Base-by-base conservation (phyloP, 2,888 invertebrate species). In the Patella caerulea region DNA sequence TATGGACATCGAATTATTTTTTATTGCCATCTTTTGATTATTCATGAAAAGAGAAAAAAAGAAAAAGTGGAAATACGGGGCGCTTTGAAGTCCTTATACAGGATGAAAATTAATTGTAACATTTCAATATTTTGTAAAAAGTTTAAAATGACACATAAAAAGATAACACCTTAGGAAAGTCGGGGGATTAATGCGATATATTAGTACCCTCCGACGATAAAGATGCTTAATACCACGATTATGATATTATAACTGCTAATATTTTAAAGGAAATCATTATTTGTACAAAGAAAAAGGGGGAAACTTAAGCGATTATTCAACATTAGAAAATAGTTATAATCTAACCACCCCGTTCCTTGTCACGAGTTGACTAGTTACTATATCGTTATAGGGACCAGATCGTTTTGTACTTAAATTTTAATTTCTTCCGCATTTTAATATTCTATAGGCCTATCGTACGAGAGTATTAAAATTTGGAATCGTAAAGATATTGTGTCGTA, bases 201-300 rank as follows among this genome's bases (percentile, higher is more conserved):
- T 65, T 65, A 24, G 19, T 24, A 65, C 65, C 65, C 65, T 24
- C 65, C 24, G 65, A 24, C 65, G 65, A 24, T 65, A 65, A 65
- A 65, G 65, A 65, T 24, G 14, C 24, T 65, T 24, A 65, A 24
- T 24, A 11, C 65, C 65, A 19, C 19, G 24, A 24, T 65, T 65
- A 65, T 24, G 19, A 19, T 12, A 65, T 65, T 24, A 24, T 65
- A 65, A 14, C 24, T 65, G 19, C 11, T 65, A n/a, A 65, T 65
- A 65, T 24, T 65, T 24, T 65, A 65, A 65, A 65, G 65, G 65
- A 65, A 65, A 65, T 65, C 65, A 65, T 65, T 65, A 65, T 24
- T 24, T 65, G 19, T 19, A 65, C 65, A 65, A 65, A 65, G 65
- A 65, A 65, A 65, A 65, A 65, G 19, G 17, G 65, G 65, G 24